Evolutionary conservation across 2,797 vertebrate genomes (phyloP), one percentile per base, ranked within the genome.

Genomic region (Phrynocephalus guinanensis): DNA sequence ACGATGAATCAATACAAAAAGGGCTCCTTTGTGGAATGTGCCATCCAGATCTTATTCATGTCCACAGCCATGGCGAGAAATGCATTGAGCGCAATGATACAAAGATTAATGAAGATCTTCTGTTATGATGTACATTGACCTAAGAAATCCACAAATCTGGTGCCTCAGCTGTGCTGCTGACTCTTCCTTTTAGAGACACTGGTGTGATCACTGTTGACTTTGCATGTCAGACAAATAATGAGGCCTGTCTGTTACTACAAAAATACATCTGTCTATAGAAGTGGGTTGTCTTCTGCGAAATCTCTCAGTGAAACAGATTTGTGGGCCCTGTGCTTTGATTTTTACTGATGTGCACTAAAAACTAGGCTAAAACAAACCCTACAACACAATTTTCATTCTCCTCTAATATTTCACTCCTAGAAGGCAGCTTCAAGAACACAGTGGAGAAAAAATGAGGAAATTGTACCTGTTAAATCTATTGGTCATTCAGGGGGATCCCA

Each of bases 41-140:
- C 81, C 33, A 63, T 79, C 76, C 9, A 44, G 26, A 22, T 28
- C 82, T 50, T 20, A 30, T 71, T 33, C 16, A 24, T 76, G 82
- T 82, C 66, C 72, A 44, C 26, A 79, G 67, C 5, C n/a, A 24
- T 16, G n/a, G 38, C 38, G 52, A 88, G 80, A 56, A 81, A 70
- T 56, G 30, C n/a, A 48, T 79, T 48, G 79, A 50, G 77, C 24
- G 33, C 56, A 81, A 76, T 85, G 30, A 16, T 68, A 68, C 81
- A 76, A 82, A 48, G 83, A 82, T 81, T 67, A 76, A 85, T 68
- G 38, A 76, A 82, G 48, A 67, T 33, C 72, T 82, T 81, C 70
- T 75, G 60, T 4, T 67, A 28, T 85, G 63, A 56, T n/a, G 50
- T 76, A 10, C 7, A 24, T 72, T 48, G 6, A 16, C 18, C 18